Conservation (phyloP, 2,113 vertebrate genomes). For the Micromys minutus region DNA sequence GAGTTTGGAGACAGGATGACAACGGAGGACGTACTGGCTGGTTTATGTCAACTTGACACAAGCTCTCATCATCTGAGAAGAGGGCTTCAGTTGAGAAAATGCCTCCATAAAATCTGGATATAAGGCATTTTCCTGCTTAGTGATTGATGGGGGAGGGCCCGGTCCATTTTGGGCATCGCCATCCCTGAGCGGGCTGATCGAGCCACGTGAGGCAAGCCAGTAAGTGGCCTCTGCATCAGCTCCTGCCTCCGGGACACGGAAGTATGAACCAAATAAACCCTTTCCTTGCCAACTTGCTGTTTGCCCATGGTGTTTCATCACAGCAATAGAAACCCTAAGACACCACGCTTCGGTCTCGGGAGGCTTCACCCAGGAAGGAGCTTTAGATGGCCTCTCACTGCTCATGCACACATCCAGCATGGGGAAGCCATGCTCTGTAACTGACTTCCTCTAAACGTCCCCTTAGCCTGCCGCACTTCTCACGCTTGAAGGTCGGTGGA, state of each 20-base stretch:
- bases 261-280: no score
- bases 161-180: neutral
- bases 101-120: neutral
- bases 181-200: neutral
- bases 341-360: neutral
- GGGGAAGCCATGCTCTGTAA: neutral
- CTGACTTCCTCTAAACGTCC: neutral
- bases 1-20: neutral
- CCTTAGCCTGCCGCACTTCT: neutral
- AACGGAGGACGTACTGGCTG: neutral
- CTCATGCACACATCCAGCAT: rapidly evolving
- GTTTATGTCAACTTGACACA: neutral
- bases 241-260: neutral
- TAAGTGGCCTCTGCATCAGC: neutral
- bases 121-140: neutral
- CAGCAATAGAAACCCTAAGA: neutral
- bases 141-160: neutral
- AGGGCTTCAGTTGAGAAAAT: neutral
- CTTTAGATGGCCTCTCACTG: neutral
- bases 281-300: neutral
- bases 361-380: conserved; percentile 6
- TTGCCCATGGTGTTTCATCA: neutral
- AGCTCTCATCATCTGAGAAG: neutral
- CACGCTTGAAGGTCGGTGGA: conserved; percentile 13
- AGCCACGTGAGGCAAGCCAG: neutral